phyloP scores from a whole-genome alignment of 1,140 invertebrate genomes.

The Manduca sexta region DNA sequence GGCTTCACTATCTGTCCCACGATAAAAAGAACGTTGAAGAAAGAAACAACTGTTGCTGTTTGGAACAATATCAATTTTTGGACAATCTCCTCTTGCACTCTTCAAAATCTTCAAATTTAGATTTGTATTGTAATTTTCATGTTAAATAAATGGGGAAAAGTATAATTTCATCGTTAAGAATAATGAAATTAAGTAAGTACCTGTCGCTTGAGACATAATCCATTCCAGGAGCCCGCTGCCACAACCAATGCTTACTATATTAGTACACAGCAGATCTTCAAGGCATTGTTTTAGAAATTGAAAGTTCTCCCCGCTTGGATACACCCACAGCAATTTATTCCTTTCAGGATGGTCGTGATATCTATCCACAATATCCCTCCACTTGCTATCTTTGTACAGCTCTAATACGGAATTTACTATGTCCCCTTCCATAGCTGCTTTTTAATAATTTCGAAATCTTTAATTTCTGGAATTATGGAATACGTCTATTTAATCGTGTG shows the following conservation, averaged over 20 bases:
- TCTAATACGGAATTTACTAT: constrained; percentile 32
- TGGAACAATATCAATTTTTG: too few relatives aligned
- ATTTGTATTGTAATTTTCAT: too few relatives aligned
- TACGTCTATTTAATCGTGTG: too few relatives aligned
- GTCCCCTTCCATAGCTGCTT: constrained; percentile 27
- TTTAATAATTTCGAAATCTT: too few relatives aligned
- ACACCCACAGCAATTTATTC: constrained; percentile 66
- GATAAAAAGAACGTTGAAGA: too few relatives aligned
- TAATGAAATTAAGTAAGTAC: constrained; percentile 34
- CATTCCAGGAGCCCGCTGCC: constrained; percentile 68
- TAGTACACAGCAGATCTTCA: constrained; percentile 29
- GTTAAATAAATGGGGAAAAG: too few relatives aligned
- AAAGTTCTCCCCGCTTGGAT: constrained; percentile 62
- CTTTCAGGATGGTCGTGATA: constrained; percentile 50
- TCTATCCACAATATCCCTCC: constrained; percentile 51
- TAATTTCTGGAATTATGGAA: too few relatives aligned
- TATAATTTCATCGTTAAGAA: too few relatives aligned
- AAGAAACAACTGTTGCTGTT: too few relatives aligned
- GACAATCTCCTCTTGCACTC: too few relatives aligned
- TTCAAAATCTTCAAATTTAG: too few relatives aligned
- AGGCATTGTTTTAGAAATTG: constrained; percentile 41
- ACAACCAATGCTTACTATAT: constrained; percentile 64
- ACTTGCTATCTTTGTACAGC: constrained; percentile 46
- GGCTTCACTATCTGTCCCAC: too few relatives aligned
- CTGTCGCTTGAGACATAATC: constrained; percentile 59